These are phyloP conservation scores for Gymnodraco acuticeps DNA, from an alignment of 2,797 vertebrate species.

Conservation along the genomic window DNA sequence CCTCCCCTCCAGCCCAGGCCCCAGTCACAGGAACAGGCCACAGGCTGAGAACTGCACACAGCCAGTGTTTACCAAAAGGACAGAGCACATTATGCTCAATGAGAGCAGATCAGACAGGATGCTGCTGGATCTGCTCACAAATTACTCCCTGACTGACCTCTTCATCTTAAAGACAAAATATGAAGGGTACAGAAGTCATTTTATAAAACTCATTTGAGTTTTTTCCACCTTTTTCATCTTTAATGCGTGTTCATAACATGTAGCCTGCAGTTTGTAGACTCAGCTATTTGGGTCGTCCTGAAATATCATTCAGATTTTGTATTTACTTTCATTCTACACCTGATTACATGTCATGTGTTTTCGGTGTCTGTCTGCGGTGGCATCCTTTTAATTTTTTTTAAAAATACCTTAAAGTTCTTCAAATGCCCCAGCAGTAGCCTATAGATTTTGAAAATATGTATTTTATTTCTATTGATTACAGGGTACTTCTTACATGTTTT, in stretches of 20 bases:
- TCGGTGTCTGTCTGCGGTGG: neutral
- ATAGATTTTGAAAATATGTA: no score
- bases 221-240: neutral
- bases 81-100: constrained; percentile 35
- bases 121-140: neutral
- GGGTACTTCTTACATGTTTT: no score
- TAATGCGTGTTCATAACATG: neutral
- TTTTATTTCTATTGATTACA: no score
- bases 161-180: neutral
- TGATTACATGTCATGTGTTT: neutral
- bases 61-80: constrained; percentile 60
- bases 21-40: constrained; percentile 78
- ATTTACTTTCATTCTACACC: neutral
- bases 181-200: neutral
- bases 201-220: neutral
- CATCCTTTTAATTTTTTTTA: no score
- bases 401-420: no score
- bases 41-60: constrained; percentile 54
- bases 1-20: constrained; percentile 57
- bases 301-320: neutral
- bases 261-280: neutral
- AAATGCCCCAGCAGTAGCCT: no score
- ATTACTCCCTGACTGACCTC: neutral
- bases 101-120: constrained; percentile 12
- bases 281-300: neutral